Evolutionary conservation across 2,888 invertebrate genomes (phyloP).

Genomic region (Congeria kusceri): DNA sequence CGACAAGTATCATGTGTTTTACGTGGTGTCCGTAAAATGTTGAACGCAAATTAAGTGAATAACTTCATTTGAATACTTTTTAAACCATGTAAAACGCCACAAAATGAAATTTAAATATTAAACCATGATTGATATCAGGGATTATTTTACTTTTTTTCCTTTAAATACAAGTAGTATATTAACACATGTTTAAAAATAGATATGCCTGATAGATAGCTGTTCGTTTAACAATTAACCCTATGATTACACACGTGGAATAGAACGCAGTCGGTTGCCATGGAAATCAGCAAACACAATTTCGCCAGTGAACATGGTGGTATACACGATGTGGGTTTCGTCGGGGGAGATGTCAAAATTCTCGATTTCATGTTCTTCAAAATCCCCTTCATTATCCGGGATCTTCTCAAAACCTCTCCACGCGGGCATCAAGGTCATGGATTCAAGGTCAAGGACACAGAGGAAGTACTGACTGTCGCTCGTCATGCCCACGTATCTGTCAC

Average conservation of each 20-base stretch:
- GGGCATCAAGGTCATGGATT: not conserved
- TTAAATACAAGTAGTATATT: too few relatives aligned
- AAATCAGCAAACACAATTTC: slow-evolving; percentile 38
- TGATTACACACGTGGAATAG: slow-evolving; percentile 11
- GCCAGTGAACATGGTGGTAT: slow-evolving; percentile 28
- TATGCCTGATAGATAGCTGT: not conserved
- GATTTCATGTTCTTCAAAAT: slow-evolving; percentile 23
- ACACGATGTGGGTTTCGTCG: slow-evolving; percentile 39
- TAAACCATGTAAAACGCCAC: too few relatives aligned
- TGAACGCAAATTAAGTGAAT: too few relatives aligned
- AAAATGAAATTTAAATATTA: too few relatives aligned
- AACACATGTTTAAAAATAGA: not conserved
- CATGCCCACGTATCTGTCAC: slow-evolving; percentile 17
- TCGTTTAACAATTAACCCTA: not conserved
- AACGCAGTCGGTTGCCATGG: slow-evolving; percentile 22
- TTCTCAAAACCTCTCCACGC: slow-evolving; percentile 17
- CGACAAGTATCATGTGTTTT: too few relatives aligned
- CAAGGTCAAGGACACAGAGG: slow-evolving; percentile 9
- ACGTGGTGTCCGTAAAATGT: too few relatives aligned
- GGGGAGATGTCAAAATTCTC: slow-evolving; percentile 38
- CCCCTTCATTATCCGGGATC: not conserved
- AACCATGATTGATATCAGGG: too few relatives aligned
- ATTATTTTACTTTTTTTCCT: too few relatives aligned
- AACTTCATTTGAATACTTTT: too few relatives aligned
- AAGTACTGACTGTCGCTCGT: not conserved